Base-by-base conservation (phyloP, 2,113 vertebrate genomes). In the Nymphicus hollandicus region DNA sequence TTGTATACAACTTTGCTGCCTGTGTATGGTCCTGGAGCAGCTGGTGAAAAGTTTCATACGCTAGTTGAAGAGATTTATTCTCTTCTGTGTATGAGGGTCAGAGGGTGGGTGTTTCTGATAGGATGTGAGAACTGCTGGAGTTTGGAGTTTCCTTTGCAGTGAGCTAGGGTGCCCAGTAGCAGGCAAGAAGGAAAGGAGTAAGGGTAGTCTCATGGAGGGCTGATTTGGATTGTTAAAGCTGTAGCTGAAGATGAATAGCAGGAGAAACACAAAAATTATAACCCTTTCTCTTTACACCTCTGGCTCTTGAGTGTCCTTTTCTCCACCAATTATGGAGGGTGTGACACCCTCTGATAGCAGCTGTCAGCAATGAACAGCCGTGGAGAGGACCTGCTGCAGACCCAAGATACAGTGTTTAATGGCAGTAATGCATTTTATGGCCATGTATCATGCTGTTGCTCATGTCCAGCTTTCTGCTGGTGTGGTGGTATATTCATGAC, bases 391-490 rank as follows among this genome's bases (percentile, higher is more conserved):
- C 4, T 31, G 7, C 27, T 76, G 28, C 43, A 88, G 41, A 52
- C 39, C 13, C n/a, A 63, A 19, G 13, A 7, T 69, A 27, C 2
- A 10, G 25, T 0, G 1, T 87, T 87, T 85, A 47, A 11, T 65
- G 56, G 2, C 41, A 74, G 1, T 46, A 35, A 19, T 29, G 18
- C 0, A 0, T 58, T 66, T 78, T 73, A 35, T 58, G 28, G 31
- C 22, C 55, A 13, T 0, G 1, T 65, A 29, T 28, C 43, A 22
- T 70, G 9, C 15, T 65, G 6, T 61, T 85, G 19, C 46, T 78
- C 49, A 4, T 49, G 46, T 43, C 23, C 22, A 66, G 12, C 27
- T 53, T 79, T 10, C 18, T 49, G 25, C n/a, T 91, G 70, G 13
- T 2, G 1, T 49, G 16, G 14, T 41, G 27, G 4, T 55, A 13